Evolutionary conservation across 2,888 invertebrate genomes (phyloP).

Genomic region (Ellobium chinense): DNA sequence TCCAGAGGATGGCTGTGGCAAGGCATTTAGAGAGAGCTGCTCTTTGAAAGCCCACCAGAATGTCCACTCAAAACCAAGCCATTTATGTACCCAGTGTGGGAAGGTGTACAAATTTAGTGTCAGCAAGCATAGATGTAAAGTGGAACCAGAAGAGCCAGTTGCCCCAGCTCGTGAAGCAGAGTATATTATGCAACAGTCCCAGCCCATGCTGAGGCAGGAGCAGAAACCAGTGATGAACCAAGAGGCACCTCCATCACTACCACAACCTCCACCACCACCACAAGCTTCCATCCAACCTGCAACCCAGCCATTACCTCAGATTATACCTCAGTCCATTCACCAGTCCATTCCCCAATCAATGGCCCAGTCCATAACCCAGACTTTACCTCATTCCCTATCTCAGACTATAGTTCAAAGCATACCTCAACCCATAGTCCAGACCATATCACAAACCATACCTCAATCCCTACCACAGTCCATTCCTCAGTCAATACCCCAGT

Average conservation of each 20-base stretch:
- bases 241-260: background rate
- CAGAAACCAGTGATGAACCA: background rate
- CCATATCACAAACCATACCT: background rate
- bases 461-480: background rate
- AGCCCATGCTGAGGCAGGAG: background rate
- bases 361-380: background rate
- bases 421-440: background rate
- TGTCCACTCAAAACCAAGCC: slow-evolving; percentile 26
- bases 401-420: background rate
- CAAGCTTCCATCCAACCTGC: background rate
- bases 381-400: background rate
- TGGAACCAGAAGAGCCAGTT: too few species aligned
- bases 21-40: slow-evolving; percentile 20
- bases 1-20: slow-evolving; percentile 34
- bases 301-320: background rate
- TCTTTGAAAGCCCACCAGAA: slow-evolving; percentile 29
- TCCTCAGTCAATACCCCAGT: background rate
- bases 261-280: background rate
- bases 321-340: background rate
- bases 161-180: background rate
- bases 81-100: slow-evolving; percentile 41
- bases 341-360: background rate
- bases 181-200: background rate
- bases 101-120: slow-evolving; percentile 40
- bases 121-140: slow-evolving; percentile 37